These are phyloP conservation scores for Eilema depressum DNA, from an alignment of 2,888 invertebrate genomes.

Conservation along the genomic window DNA sequence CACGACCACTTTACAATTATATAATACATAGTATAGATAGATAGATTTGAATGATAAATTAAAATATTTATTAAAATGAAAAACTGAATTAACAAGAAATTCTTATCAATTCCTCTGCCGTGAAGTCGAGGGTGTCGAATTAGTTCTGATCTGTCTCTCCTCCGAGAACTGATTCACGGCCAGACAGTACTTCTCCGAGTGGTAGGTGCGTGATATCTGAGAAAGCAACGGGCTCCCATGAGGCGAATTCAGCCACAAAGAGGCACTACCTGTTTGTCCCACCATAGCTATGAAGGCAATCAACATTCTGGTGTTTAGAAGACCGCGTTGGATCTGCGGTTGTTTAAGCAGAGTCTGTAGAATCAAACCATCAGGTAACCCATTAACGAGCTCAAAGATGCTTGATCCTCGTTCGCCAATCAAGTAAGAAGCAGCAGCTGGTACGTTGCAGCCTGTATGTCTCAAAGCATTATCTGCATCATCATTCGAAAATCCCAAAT, in stretches of 20 bases:
- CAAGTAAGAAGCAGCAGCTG: constrained; percentile 80
- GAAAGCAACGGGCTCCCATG: constrained; percentile 80
- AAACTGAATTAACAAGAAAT: background rate
- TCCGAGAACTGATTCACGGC: constrained; percentile 83
- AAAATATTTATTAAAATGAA: background rate
- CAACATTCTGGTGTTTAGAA: constrained; percentile 80
- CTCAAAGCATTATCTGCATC: constrained; percentile 74
- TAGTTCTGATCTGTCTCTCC: constrained; percentile 48
- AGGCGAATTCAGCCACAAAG: constrained; percentile 80
- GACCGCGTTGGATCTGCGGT: constrained; percentile 79
- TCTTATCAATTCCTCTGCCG: constrained; percentile 60
- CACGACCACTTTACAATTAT: too few relatives aligned
- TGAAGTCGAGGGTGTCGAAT: constrained; percentile 71
- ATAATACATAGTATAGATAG: too few relatives aligned
- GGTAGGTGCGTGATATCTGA: constrained; percentile 81
- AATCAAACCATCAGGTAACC: constrained; percentile 76
- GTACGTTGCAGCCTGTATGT: constrained; percentile 75
- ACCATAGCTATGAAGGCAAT: constrained; percentile 83
- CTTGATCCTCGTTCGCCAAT: constrained; percentile 81
- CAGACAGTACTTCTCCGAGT: constrained; percentile 82
- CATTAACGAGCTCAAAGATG: constrained; percentile 77
- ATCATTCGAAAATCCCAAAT: constrained; percentile 71
- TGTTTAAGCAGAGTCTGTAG: constrained; percentile 76
- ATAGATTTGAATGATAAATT: background rate
- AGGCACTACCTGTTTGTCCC: constrained; percentile 77